Evolutionary conservation across 2,888 invertebrate species (phyloP).

Genomic region (Apodemia zela): DNA sequence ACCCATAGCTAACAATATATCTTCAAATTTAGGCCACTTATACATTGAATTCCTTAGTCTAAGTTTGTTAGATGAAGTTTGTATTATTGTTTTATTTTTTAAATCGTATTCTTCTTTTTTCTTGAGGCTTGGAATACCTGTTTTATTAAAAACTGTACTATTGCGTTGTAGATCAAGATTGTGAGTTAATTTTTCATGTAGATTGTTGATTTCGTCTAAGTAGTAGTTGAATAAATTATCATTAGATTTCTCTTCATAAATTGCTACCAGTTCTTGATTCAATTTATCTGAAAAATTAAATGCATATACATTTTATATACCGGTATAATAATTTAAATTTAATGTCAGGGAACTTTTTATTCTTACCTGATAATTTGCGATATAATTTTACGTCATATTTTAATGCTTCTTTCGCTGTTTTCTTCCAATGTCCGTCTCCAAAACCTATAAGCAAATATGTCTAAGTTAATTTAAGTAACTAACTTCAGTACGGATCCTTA

Average conservation of each 20-base stretch:
- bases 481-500: too few species aligned
- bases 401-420: constrained; percentile 51
- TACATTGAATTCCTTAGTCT: constrained; percentile 7
- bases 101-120: constrained; percentile 25
- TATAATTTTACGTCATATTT: constrained; percentile 55
- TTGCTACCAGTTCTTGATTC: constrained; percentile 58
- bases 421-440: constrained; percentile 67
- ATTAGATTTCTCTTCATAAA: constrained; percentile 60
- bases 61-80: constrained; percentile 1
- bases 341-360: neutral
- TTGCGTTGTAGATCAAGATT: constrained; percentile 38
- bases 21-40: constrained; percentile 68
- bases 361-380: constrained; percentile 58
- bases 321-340: neutral
- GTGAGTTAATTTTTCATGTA: constrained; percentile 28
- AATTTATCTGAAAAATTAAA: constrained; percentile 58
- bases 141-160: constrained; percentile 32
- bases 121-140: constrained; percentile 26
- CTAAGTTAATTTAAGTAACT: neutral
- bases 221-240: constrained; percentile 45
- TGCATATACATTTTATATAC: constrained; percentile 21
- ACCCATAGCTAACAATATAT: constrained; percentile 61
- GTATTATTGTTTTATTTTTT: neutral
- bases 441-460: constrained; percentile 46
- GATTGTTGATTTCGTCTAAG: constrained; percentile 38